phyloP scores from a whole-genome alignment of 2,888 invertebrate genomes.

The Patella ulyssiponensis region DNA sequence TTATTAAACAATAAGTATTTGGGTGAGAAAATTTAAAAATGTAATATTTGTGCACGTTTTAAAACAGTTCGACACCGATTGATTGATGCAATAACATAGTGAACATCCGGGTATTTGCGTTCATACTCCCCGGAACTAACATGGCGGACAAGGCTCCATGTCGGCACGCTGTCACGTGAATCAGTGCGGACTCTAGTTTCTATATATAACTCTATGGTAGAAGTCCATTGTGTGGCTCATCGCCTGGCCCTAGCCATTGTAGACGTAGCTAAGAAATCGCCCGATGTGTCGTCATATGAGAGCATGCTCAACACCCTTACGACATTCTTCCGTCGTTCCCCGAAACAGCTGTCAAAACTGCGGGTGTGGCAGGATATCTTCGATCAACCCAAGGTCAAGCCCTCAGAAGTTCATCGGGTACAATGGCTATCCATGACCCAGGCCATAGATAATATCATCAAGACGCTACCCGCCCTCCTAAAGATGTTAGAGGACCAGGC shows the following conservation, averaged over 20 bases:
- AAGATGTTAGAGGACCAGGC: not conserved
- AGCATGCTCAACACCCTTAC: not conserved
- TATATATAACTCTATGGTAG: no score
- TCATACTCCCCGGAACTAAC: no score
- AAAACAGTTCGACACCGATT: no score
- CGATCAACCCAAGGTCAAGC: not conserved
- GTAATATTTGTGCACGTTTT: no score
- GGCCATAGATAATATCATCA: not conserved
- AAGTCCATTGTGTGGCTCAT: not conserved
- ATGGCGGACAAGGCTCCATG: no score
- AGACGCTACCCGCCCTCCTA: not conserved
- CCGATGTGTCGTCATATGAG: not conserved
- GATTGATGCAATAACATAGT: no score
- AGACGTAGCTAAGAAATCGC: not conserved
- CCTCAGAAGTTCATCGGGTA: not conserved
- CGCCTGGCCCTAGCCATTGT: constrained; percentile 1
- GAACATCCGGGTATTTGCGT: no score
- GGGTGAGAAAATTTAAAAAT: no score
- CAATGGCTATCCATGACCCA: not conserved
- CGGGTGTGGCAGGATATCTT: not conserved
- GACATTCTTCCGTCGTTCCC: not conserved
- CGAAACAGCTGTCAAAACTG: not conserved
- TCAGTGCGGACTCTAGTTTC: no score
- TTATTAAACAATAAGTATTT: no score
- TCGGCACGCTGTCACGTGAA: no score